Evolutionary conservation across 2,888 invertebrate genomes (phyloP).

Genomic region (Imbricaverruca yamaguchii): DNA sequence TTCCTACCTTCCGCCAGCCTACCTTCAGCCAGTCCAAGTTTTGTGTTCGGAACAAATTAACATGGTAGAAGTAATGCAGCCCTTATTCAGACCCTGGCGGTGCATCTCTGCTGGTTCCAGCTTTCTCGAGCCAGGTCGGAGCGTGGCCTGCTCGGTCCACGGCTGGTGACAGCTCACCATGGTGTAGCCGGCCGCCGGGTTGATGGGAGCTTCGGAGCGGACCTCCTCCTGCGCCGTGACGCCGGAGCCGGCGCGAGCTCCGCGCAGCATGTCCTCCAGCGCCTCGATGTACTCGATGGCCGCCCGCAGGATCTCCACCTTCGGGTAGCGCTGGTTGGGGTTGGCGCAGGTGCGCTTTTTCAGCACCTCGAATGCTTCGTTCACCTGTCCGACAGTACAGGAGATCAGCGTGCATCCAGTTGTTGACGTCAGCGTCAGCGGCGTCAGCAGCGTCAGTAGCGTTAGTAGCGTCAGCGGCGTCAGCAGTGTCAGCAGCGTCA

Average conservation of each 20-base stretch:
- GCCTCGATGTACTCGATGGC: constrained; percentile 97
- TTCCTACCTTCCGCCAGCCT: too few species aligned
- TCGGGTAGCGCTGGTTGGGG: constrained; percentile 92
- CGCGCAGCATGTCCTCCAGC: constrained; percentile 63
- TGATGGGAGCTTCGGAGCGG: constrained; percentile 10
- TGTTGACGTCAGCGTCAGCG: too few species aligned
- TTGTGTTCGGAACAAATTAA: too few species aligned
- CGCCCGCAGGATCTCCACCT: constrained; percentile 92
- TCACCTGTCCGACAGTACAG: constrained; percentile 57
- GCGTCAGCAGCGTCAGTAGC: too few species aligned
- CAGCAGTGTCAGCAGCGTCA: too few species aligned
- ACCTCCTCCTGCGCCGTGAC: neutral
- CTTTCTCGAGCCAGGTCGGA: too few species aligned
- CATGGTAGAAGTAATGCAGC: too few species aligned
- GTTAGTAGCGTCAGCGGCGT: too few species aligned
- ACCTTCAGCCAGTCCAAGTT: too few species aligned
- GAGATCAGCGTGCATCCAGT: neutral
- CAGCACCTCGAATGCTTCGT: constrained; percentile 94
- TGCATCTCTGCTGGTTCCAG: too few species aligned
- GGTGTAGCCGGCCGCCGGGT: constrained; percentile 27
- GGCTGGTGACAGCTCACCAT: constrained; percentile 25
- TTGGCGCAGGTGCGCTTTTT: constrained; percentile 87
- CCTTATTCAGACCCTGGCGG: too few species aligned
- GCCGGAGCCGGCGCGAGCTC: constrained; percentile 26
- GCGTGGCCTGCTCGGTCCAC: too few species aligned